Conservation (phyloP, 2,113 vertebrate species). For the Jacana jacana region DNA sequence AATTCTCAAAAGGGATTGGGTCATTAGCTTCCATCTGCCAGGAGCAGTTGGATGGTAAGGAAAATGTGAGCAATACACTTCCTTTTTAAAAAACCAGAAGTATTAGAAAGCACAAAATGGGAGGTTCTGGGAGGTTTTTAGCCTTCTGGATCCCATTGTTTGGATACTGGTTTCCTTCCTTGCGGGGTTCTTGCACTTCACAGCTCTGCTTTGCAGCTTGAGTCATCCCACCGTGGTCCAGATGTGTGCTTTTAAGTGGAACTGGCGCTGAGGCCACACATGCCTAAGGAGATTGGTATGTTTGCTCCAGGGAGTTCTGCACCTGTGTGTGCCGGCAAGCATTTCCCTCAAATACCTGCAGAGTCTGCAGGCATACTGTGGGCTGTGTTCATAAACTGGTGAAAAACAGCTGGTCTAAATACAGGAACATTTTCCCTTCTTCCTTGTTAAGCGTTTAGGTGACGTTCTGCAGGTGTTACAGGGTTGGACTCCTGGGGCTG, state of each 20-base stretch:
- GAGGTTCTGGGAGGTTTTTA: not conserved
- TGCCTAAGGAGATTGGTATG: slow-evolving; percentile 63
- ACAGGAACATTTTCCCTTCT: not conserved
- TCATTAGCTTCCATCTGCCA: slow-evolving; percentile 7
- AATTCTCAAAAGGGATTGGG: slow-evolving; percentile 30
- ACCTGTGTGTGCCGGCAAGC: slow-evolving; percentile 70
- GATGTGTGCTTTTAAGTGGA: slow-evolving; percentile 62
- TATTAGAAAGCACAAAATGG: not conserved
- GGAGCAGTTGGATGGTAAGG: not conserved
- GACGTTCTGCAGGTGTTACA: not conserved
- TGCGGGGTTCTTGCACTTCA: not conserved
- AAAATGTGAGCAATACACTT: not conserved
- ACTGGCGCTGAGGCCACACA: slow-evolving; percentile 49
- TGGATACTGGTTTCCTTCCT: not conserved
- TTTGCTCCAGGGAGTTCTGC: slow-evolving; percentile 52
- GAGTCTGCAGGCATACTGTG: not conserved
- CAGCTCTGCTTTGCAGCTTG: not conserved
- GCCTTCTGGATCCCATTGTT: not conserved
- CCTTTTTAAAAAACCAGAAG: not conserved
- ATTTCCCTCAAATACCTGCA: slow-evolving; percentile 64
- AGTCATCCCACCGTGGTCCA: slow-evolving; percentile 27
- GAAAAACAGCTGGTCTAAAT: not conserved
- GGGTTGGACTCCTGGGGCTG: not conserved
- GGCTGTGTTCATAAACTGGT: not conserved
- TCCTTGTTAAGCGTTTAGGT: not conserved